Evolutionary conservation across 1,140 invertebrate genomes (phyloP), one percentile per base, ranked within the genome.

Genomic region (Portunus trituberculatus): DNA sequence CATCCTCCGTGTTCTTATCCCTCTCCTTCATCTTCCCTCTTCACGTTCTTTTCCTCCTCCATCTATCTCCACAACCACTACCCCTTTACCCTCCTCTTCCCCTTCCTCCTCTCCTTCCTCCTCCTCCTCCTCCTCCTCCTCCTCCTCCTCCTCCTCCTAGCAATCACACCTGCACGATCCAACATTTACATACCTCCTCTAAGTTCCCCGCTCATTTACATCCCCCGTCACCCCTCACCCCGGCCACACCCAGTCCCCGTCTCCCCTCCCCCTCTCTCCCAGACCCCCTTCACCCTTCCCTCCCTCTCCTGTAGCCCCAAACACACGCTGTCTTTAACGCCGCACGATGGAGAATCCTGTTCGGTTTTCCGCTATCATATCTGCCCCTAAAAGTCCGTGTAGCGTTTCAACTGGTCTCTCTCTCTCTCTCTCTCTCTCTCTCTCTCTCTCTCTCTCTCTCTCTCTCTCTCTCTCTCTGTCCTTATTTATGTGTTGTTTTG

Each of bases 321-420:
- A n/a, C 31, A 16, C 14, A n/a, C 32, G 20, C 14, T 16, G 14
- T 14, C n/a, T 31, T 45, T 45, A 8, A 39, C 45, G 32, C 87
- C 7, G 29, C 45, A 46, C 87, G 25, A 12, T 12, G 87, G 12
- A 45, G 25, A 32, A 89, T 45, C 45, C 10, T 45, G 87, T n/a
- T 20, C 45, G 12, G 29, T 45, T 89, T 45, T 48, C 89, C 90
- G 67, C 31, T 91, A 91, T 91, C 46, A 91, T 91, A 91, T 76
- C 46, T 52, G 89, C 45, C 29, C 46, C 46, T 91, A 91, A 91
- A 91, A 91, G 16, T 25, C 45, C 29, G 90, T 67, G 28, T 91
- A 16, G 52, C 67, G 28, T 91, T 91, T 82, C n/a, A 31, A 59
- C 90, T 32, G 48, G 90, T 91, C 14, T 14, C 39, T 32, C 29